Conservation (phyloP, 2,797 vertebrate species). For the Spinibarbus caldwelli region DNA sequence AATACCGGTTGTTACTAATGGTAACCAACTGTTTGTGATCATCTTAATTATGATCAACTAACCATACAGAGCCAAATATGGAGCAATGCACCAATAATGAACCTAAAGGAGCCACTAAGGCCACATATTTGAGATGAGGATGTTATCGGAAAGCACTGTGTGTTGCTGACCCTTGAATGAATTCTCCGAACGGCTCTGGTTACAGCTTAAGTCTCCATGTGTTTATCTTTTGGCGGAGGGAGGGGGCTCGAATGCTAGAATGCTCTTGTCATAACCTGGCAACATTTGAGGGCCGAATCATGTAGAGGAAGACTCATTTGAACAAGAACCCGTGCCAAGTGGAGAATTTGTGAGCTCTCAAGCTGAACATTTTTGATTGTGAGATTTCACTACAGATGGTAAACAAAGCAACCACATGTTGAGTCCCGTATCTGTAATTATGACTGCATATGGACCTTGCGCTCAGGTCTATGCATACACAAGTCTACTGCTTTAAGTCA, state of each 20-base stretch:
- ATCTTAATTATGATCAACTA: background rate
- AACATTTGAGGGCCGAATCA: constrained; percentile 34
- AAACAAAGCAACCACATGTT: constrained; percentile 18
- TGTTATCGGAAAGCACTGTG: constrained; percentile 28
- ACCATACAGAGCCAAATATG: background rate
- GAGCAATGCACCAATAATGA: background rate
- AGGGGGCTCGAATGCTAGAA: constrained; percentile 42
- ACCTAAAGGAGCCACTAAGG: background rate
- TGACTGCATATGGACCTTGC: constrained; percentile 41
- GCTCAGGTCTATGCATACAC: constrained; percentile 62
- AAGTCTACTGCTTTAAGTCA: constrained; percentile 60
- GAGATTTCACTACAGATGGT: constrained; percentile 20
- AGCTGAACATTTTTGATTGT: background rate
- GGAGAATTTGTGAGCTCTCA: constrained; percentile 12
- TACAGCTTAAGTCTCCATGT: constrained; percentile 53
- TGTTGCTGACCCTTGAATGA: constrained; percentile 48
- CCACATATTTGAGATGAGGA: constrained; percentile 24
- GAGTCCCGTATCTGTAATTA: constrained; percentile 10
- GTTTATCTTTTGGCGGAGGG: constrained; percentile 51
- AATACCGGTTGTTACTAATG: background rate
- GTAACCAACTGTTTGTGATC: background rate
- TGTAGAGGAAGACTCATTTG: constrained; percentile 26
- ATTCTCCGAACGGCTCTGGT: constrained; percentile 53
- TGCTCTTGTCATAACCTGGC: constrained; percentile 56
- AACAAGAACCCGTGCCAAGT: constrained; percentile 23